Base-by-base conservation (phyloP, 2,888 invertebrate species). In the Sisyra terminalis region DNA sequence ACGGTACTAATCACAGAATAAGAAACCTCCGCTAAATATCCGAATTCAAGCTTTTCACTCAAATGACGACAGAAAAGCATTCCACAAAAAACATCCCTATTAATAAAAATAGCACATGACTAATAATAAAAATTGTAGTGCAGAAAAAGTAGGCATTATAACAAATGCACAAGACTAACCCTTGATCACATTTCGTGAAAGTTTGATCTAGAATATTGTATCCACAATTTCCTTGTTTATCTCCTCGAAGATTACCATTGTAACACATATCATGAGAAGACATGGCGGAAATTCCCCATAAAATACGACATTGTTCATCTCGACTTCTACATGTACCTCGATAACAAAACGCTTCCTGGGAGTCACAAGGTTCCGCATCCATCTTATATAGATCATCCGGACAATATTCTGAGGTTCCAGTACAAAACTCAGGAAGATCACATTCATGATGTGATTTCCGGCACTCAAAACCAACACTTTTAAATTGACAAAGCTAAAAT, bases 341-440 rank as follows among this genome's bases (percentile, higher is more conserved):
- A 57, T 84, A 92, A 59, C 97, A 97, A 57, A 79, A 94, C 0
- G 93, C 84, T 58, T 78, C 74, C 32, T 77, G 77, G 42, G 67
- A 70, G 44, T 78, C 78, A 58, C 97, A 97, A 0, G 69, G 62
- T 50, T 79, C 78, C 1, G 94, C 86, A 64, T 96, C 86, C 65
- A 89, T 82, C 57, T 88, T 87, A 66, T 75, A 84, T 2, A 90
- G 82, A 63, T 98, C 90, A 2, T 66, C 63, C 0, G 97, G 97
- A 56, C 98, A 98, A 60, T 78, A 89, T 59, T 94, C 94, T 0
- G 85, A 83, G 50, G 84, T 76, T 0, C 98, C 98, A 0, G 87
- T 84, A 60, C 98, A 98, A 60, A 75, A 94, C 61, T 98, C 98
- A 0, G 94, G 86, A 45, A 98, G 63, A 63, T 98, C 98, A 62